These are phyloP conservation scores for Zaprionus gabonicus DNA, from an alignment of 1,140 invertebrate species.

Conservation along the genomic window DNA sequence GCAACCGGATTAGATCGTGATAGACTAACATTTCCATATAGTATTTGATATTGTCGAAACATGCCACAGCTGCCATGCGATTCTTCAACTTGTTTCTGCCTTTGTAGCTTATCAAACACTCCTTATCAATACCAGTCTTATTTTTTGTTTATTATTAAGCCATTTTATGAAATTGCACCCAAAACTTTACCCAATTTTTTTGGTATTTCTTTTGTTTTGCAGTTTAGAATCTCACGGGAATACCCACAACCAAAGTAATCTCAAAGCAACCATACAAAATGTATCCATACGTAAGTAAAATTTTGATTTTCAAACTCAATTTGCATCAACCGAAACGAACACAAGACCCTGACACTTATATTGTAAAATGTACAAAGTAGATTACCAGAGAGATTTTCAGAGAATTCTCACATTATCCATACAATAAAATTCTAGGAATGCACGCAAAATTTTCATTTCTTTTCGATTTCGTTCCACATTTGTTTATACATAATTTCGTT, in stretches of 20 bases:
- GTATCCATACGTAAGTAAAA: conserved; percentile 56
- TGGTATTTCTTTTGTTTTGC: conserved; percentile 7
- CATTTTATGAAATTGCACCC: background rate
- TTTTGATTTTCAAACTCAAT: background rate
- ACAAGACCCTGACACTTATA: conserved; percentile 17
- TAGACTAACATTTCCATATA: background rate
- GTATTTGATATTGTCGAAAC: background rate
- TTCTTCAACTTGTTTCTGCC: background rate
- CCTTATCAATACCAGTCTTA: background rate
- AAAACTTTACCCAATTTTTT: background rate
- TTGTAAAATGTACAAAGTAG: conserved; percentile 6
- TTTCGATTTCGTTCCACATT: background rate
- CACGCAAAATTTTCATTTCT: background rate
- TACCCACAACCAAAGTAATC: conserved; percentile 33
- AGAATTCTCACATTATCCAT: background rate
- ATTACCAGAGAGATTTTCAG: background rate
- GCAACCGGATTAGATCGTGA: background rate
- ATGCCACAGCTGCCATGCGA: background rate
- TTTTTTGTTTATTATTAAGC: background rate
- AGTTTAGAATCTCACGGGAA: conserved; percentile 51
- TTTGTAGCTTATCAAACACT: background rate
- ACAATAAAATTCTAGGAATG: background rate
- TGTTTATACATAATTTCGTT: background rate
- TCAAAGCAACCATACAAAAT: conserved; percentile 30
- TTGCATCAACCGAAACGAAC: conserved; percentile 1